Evolutionary conservation across 2,797 vertebrate genomes (phyloP).

Genomic region (Clarias laeviceps): DNA sequence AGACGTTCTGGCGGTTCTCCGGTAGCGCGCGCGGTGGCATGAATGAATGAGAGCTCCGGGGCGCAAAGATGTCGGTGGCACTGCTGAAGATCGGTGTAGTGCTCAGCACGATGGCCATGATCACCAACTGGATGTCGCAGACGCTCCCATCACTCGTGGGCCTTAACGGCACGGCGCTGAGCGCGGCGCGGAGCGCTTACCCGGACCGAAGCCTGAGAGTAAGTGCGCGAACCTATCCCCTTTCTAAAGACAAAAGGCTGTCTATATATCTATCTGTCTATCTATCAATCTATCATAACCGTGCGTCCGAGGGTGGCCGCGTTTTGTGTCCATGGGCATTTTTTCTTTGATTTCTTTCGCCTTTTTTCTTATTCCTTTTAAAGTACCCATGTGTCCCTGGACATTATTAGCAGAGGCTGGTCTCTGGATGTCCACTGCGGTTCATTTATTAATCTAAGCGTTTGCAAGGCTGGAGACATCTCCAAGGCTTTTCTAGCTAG

Average conservation of each 20-base stretch:
- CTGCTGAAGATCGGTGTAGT: slow-evolving; percentile 93
- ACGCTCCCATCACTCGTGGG: slow-evolving; percentile 92
- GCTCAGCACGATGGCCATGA: slow-evolving; percentile 97
- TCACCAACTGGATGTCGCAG: slow-evolving; percentile 98
- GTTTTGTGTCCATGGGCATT: background rate
- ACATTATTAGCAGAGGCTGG: background rate
- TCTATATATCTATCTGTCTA: background rate
- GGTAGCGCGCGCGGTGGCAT: slow-evolving; percentile 74
- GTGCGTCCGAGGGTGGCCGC: background rate
- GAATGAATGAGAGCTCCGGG: slow-evolving; percentile 72
- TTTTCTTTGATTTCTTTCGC: background rate
- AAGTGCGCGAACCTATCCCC: slow-evolving; percentile 68
- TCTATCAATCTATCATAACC: background rate
- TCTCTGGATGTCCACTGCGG: background rate
- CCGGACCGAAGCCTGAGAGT: slow-evolving; percentile 93
- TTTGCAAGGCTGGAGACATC: background rate
- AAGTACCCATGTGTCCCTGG: background rate
- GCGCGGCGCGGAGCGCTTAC: slow-evolving; percentile 88
- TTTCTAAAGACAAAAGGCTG: background rate
- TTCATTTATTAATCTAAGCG: background rate
- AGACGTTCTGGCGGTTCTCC: slow-evolving; percentile 67
- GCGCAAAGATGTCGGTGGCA: slow-evolving; percentile 86
- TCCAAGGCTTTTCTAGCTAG: background rate
- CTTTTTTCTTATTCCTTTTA: background rate
- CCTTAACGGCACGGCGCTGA: slow-evolving; percentile 91